Evolutionary conservation across 2,113 vertebrate genomes (phyloP).

Genomic region (Thalassoma bifasciatum): DNA sequence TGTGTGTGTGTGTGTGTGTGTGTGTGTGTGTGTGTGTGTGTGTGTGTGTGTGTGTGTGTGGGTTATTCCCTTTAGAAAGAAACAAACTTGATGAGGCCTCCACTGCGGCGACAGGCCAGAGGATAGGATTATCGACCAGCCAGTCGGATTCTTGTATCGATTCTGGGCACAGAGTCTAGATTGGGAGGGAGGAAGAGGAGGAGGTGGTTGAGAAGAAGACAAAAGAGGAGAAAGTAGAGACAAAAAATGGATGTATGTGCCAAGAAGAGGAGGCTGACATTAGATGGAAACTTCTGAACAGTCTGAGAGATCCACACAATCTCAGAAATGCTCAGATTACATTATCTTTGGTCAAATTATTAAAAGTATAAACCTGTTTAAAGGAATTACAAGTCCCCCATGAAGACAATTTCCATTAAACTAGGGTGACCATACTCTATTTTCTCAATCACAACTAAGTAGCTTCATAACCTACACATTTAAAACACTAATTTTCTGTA

Average conservation of each 20-base stretch:
- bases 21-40: not conserved
- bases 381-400: too few relatives aligned
- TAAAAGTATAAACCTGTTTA: not conserved
- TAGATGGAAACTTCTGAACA: not conserved
- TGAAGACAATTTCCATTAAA: too few relatives aligned
- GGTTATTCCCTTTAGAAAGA: conserved; percentile 47
- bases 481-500: too few relatives aligned
- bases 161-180: conserved; percentile 45
- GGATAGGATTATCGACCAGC: conserved; percentile 67
- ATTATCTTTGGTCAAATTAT: not conserved
- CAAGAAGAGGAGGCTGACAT: not conserved
- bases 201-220: not conserved
- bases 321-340: not conserved
- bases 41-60: not conserved
- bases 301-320: not conserved
- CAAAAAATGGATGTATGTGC: not conserved
- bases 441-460: too few relatives aligned
- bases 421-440: too few relatives aligned
- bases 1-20: conserved; percentile 11
- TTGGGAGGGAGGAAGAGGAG: conserved; percentile 1
- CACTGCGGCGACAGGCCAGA: conserved; percentile 38
- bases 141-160: conserved; percentile 41
- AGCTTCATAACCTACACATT: too few relatives aligned
- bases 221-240: not conserved
- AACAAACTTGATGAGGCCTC: conserved; percentile 61